These are phyloP conservation scores for Stictonetta naevosa DNA, from an alignment of 2,113 vertebrate genomes.

Conservation along the genomic window DNA sequence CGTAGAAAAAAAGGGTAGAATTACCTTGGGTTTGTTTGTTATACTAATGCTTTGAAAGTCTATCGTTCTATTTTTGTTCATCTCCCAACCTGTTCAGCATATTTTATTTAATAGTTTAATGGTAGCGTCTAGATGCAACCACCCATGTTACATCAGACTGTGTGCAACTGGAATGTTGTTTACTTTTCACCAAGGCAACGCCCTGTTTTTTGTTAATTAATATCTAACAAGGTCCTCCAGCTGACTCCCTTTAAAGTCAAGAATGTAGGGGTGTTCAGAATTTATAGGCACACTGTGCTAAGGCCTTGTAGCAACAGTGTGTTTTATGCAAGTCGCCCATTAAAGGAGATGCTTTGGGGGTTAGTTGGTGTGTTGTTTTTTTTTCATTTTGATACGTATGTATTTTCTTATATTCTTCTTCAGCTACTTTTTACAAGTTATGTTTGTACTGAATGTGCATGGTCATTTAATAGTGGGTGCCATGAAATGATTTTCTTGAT, in stretches of 20 bases:
- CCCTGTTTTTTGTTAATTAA: conserved; percentile 57
- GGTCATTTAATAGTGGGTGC: not conserved
- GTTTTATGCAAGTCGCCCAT: not conserved
- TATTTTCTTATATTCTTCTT: conserved; percentile 1
- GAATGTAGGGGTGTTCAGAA: not conserved
- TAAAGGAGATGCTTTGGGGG: not conserved
- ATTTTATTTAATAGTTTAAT: conserved; percentile 58
- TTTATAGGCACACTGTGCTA: not conserved
- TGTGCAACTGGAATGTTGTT: conserved; percentile 62
- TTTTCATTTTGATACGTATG: not conserved
- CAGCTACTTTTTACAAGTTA: not conserved
- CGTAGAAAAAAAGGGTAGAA: not conserved
- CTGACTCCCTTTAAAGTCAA: conserved; percentile 15
- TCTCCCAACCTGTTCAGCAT: conserved; percentile 46
- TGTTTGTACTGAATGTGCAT: not conserved
- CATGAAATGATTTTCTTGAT: not conserved
- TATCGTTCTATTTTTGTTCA: conserved; percentile 15
- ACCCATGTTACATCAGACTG: conserved; percentile 58
- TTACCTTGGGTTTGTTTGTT: conserved; percentile 11
- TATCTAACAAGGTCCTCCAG: conserved; percentile 18
- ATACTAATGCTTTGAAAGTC: not conserved
- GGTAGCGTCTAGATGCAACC: conserved; percentile 42
- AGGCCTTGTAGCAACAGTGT: not conserved
- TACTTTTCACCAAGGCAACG: conserved; percentile 49
- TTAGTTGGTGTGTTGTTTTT: not conserved